Evolutionary conservation across 2,888 invertebrate species (phyloP), one percentile per base, ranked within the genome.

Genomic region (Scaptomyza tumidula): DNA sequence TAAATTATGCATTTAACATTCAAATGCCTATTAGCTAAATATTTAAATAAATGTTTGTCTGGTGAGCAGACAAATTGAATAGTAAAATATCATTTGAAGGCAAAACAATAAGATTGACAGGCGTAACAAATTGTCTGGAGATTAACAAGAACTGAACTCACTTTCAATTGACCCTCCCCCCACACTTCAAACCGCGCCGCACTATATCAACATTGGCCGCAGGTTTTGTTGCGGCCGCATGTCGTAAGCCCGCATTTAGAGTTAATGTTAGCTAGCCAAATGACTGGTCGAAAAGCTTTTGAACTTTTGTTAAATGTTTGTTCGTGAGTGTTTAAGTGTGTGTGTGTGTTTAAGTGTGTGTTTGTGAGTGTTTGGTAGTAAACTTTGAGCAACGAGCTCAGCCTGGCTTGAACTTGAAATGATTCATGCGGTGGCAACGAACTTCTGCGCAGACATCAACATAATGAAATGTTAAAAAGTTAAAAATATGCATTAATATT

Each of bases 91-190:
- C 44, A 13, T 44, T 53, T 58, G 49, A 66, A 62, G 54, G 57
- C 37, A 31, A 41, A n/a, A 85, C 72, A 85, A 86, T 72, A 37
- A 19, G 44, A 84, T 67, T 49, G 65, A 56, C 66, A 61, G 84
- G 84, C 84, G 66, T 74, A 71, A 71, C 80, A 61, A 86, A 81
- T 75, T 60, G 68, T 37, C n/a, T 56, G 10, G 44, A 45, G 43
- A 48, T 45, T 46, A 63, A 64, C 55, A 60, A 67, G 63, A 77
- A 75, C 48, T 11, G 60, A 59, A 54, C 44, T 45, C 52, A 49
- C 64, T 58, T 64, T 64, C 59, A 67, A 77, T 68, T 75, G 46
- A 35, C 37, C 57, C 48, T 7, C 35, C 14, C 16, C n/a, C n/a
- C n/a, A n/a, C n/a, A n/a, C n/a, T n/a, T n/a, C n/a, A n/a, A n/a